phyloP scores from a whole-genome alignment of 2,888 invertebrate species.

The Thereva unica region DNA sequence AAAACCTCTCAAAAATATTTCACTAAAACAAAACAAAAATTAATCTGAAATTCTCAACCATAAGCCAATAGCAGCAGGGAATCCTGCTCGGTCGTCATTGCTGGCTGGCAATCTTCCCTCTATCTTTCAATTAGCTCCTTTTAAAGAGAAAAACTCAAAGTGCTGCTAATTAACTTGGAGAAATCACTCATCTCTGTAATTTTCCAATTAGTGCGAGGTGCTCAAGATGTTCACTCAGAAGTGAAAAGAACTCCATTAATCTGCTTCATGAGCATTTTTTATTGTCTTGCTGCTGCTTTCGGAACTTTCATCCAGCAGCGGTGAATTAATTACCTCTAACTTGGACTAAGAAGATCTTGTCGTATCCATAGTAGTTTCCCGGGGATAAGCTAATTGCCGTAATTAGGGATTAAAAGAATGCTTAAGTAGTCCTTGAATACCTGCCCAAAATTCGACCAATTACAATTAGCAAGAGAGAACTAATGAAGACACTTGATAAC shows the following conservation, averaged over 20 bases:
- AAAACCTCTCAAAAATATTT: too few relatives aligned
- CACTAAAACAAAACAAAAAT: too few relatives aligned
- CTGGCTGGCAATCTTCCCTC: too few relatives aligned
- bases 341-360: conserved; percentile 1
- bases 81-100: too few relatives aligned
- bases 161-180: conserved; percentile 13
- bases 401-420: conserved; percentile 18
- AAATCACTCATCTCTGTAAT: conserved; percentile 29
- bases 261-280: conserved; percentile 18
- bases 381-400: conserved; percentile 26
- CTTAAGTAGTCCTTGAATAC: conserved; percentile 3
- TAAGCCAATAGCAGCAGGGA: too few relatives aligned
- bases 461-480: too few relatives aligned
- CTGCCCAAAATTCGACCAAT: too few relatives aligned
- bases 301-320: conserved; percentile 12
- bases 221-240: conserved; percentile 15
- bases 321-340: conserved; percentile 26
- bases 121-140: too few relatives aligned
- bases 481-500: too few relatives aligned
- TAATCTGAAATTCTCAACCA: too few relatives aligned
- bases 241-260: conserved; percentile 23
- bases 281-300: conserved; percentile 15
- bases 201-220: conserved; percentile 28
- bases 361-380: conserved; percentile 2
- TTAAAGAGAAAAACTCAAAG: conserved; percentile 3